Evolutionary conservation across 2,113 vertebrate species (phyloP), one percentile per base, ranked within the genome.

Genomic region (Orthonyx spaldingii): DNA sequence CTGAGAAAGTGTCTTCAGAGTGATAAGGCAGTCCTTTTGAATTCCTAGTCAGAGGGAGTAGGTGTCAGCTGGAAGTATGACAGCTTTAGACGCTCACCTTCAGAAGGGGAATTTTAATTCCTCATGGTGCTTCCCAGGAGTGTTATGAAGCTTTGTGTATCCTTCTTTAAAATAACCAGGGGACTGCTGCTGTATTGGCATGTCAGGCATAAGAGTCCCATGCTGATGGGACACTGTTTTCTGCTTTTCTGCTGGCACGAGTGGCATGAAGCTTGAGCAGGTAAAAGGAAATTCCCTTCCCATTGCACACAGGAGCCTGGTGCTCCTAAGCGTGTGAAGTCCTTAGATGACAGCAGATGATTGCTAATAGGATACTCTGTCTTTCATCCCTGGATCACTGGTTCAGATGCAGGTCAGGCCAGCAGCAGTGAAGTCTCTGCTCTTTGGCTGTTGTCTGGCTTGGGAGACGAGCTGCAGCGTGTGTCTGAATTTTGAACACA

Each of bases 381-480:
- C 56, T 81, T 66, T 84, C 53, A 49, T 70, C 68, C 70, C 60
- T 46, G 71, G 59, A 77, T 94, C 79, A 26, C 52, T 56, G 42
- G 85, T 84, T 96, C 90, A 93, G 46, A 24, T 19, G 71, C 60
- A 75, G 79, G 85, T 95, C 89, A 82, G 64, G 33, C 81, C 47
- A 16, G 75, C 12, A 87, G 91, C 52, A 10, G 33, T 47, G 0
- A 11, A 74, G 83, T 55, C 6, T 3, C 68, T 53, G 0, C 28
- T 65, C 0, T 7, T 30, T 42, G 59, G 22, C 30, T 52, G 35
- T n/a, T 65, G 22, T 18, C 26, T 82, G 53, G 16, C 42, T 53
- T 44, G 69, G 72, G 66, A 37, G 59, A 30, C 47, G 55, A 84
- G 42, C 47, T 74, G 30, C 65, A 59, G 19, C 2, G 27, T 24